A percentile compares a stretch with the other conserved stretches of the same genome.
These are phyloP conservation scores for Caenorhabditis imperialis DNA, from an alignment of 2,888 invertebrate species.

Conservation along the genomic window DNA sequence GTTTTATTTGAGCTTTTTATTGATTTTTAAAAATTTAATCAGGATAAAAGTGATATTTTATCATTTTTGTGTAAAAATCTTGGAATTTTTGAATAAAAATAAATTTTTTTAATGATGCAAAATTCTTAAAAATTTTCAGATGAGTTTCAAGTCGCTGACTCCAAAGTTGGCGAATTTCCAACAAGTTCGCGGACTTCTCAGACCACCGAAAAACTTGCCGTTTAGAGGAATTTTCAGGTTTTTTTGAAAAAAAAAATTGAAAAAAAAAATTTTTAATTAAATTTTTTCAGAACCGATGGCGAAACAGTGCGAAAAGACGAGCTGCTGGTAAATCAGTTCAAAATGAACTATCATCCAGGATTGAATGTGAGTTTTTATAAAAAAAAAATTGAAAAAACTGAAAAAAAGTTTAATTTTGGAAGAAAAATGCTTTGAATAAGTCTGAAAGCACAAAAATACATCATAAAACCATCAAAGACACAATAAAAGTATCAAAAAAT, in stretches of 20 bases:
- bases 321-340: conserved; percentile 72
- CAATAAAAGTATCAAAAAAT: no score
- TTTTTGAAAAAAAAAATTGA: background rate
- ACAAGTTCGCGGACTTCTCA: conserved; percentile 56
- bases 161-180: conserved; percentile 12
- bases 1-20: background rate
- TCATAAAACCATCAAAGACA: no score
- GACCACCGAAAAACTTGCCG: conserved; percentile 74
- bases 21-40: conserved; percentile 5
- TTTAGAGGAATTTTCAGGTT: conserved; percentile 75
- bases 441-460: background rate
- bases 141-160: conserved; percentile 32
- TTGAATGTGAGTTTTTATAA: conserved; percentile 72
- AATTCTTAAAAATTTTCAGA: conserved; percentile 26
- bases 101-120: conserved; percentile 25
- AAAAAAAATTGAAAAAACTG: background rate
- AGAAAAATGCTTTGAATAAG: background rate
- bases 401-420: background rate
- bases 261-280: background rate
- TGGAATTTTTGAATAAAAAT: conserved; percentile 10
- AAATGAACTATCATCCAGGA: conserved; percentile 78
- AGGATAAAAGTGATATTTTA: no score
- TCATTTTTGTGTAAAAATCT: no score
- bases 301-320: conserved; percentile 72
- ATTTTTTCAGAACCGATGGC: conserved; percentile 59